These are phyloP conservation scores for Augiades crinisus DNA, from an alignment of 2,888 invertebrate species.

Conservation along the genomic window DNA sequence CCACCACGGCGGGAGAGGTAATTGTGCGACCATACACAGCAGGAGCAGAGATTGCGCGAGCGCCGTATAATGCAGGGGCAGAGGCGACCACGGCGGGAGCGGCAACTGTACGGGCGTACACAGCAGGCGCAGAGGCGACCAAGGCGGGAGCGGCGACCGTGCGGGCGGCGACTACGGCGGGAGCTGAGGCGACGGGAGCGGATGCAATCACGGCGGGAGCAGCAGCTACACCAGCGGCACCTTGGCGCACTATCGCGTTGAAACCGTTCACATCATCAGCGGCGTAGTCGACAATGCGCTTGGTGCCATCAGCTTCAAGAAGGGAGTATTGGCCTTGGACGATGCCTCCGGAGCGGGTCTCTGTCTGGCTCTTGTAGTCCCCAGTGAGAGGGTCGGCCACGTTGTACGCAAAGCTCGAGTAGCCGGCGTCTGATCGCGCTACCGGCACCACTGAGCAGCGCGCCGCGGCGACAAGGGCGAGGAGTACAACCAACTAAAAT, in stretches of 20 bases:
- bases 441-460: constrained; percentile 71
- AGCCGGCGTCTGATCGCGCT: constrained; percentile 75
- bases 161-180: constrained; percentile 59
- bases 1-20: constrained; percentile 37
- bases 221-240: constrained; percentile 59
- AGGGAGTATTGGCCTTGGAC: constrained; percentile 81
- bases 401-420: constrained; percentile 79
- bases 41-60: constrained; percentile 27
- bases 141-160: constrained; percentile 47
- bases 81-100: constrained; percentile 40
- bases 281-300: constrained; percentile 79
- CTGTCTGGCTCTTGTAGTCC: constrained; percentile 80
- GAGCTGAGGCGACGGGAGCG: too few species aligned
- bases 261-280: constrained; percentile 81
- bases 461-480: constrained; percentile 61
- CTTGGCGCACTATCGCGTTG: constrained; percentile 81
- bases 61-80: constrained; percentile 37
- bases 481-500: constrained; percentile 65
- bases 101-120: too few species aligned
- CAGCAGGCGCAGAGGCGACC: constrained; percentile 46
- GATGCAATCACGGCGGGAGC: constrained; percentile 50
- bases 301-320: constrained; percentile 78
- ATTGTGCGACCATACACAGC: constrained; percentile 35
- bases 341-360: constrained; percentile 75
- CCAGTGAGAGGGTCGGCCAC: constrained; percentile 81